These are phyloP conservation scores for Drosophila repleta DNA, from an alignment of 1,140 invertebrate species.

Conservation along the genomic window DNA sequence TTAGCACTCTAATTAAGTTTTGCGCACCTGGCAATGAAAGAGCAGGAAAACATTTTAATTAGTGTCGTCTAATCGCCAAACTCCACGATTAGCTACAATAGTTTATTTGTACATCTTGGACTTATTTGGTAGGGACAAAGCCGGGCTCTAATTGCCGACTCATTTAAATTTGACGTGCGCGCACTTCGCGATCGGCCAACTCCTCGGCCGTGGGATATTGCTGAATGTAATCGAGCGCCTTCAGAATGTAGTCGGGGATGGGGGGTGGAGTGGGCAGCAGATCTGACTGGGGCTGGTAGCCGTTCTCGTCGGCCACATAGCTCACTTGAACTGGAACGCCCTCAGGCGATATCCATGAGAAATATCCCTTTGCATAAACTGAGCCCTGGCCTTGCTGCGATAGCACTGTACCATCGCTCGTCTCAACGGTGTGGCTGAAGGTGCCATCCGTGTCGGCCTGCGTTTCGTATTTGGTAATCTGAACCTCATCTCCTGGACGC, in stretches of 20 bases:
- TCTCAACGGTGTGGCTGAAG: slow-evolving; percentile 40
- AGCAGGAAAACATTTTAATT: slow-evolving; percentile 60
- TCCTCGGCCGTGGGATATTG: slow-evolving; percentile 73
- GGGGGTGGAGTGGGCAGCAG: slow-evolving; percentile 87
- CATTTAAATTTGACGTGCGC: slow-evolving; percentile 60
- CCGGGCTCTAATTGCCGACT: background rate
- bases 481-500: slow-evolving; percentile 9
- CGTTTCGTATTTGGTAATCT: slow-evolving; percentile 45
- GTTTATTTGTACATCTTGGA: slow-evolving; percentile 30
- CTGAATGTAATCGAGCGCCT: slow-evolving; percentile 41
- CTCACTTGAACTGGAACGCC: slow-evolving; percentile 83
- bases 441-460: slow-evolving; percentile 49
- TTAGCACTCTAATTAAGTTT: slow-evolving; percentile 59
- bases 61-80: slow-evolving; percentile 15
- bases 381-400: slow-evolving; percentile 59
- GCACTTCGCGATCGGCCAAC: slow-evolving; percentile 60
- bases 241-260: slow-evolving; percentile 83
- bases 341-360: slow-evolving; percentile 65
- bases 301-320: slow-evolving; percentile 87
- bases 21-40: slow-evolving; percentile 41
- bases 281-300: slow-evolving; percentile 84
- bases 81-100: slow-evolving; percentile 25
- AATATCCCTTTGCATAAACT: slow-evolving; percentile 40
- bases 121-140: slow-evolving; percentile 6
- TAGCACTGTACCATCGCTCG: slow-evolving; percentile 35